Percentiles rank a stretch among this genome's conserved stretches.
Conservation (phyloP, 2,797 vertebrate species). For the Furcifer pardalis region DNA sequence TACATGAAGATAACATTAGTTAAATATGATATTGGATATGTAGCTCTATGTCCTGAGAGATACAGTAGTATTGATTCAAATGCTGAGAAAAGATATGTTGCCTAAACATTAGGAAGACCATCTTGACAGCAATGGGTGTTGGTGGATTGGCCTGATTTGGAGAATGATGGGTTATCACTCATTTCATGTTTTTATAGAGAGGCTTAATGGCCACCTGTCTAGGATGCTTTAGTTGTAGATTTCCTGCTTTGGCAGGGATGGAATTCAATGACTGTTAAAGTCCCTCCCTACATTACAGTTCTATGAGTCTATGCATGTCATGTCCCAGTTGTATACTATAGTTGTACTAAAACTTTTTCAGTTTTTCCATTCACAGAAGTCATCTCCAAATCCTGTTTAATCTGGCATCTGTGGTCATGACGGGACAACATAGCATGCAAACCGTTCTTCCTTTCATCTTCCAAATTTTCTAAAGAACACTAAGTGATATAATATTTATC, state of each 20-base stretch:
- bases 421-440: background rate
- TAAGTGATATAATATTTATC: background rate
- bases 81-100: no score
- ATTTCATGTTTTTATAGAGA: no score
- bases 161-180: no score
- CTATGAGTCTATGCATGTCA: background rate
- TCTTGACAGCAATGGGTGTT: no score
- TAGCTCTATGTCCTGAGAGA: background rate
- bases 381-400: background rate
- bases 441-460: background rate
- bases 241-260: no score
- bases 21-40: background rate
- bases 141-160: no score
- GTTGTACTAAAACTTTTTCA: background rate
- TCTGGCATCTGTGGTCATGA: background rate
- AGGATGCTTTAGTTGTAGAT: no score
- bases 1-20: background rate
- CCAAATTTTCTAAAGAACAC: background rate
- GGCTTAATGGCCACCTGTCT: no score
- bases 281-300: no score
- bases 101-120: no score
- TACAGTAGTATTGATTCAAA: background rate
- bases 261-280: no score
- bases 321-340: background rate
- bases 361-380: background rate